Evolutionary conservation across 2,888 invertebrate genomes (phyloP), one percentile per base, ranked within the genome.

Genomic region (Spodoptera exigua): DNA sequence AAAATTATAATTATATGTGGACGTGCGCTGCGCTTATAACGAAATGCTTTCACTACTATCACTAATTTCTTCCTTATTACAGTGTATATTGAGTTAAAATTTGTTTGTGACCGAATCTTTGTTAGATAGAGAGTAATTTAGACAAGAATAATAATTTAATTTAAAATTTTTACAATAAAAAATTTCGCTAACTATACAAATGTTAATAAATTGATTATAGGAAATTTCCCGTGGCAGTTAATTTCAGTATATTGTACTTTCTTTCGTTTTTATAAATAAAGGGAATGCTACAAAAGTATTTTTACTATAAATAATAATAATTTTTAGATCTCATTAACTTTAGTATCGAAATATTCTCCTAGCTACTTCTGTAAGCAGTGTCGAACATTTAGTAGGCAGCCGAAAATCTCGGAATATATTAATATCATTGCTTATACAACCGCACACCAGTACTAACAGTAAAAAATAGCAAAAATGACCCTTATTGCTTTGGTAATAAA

Each of bases 221-320:
- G 73, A 49, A 16, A 45, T 47, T 53, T 71, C 54, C 52, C 51
- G 47, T 58, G 21, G 55, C 36, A 36, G 43, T 41, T 32, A 13
- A 18, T 71, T 65, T 49, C 67, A 72, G 41, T 54, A 52, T 57
- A 74, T 77, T 75, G 78, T 75, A 75, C 74, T 77, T 70, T 63
- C 49, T 63, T 62, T 17, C 45, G 69, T 61, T 35, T 16, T 45
- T 64, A 37, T 55, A 40, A 49, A 46, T 58, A 54, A 63, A 77
- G 64, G 78, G 78, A 77, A 75, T 74, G 72, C 41, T 77, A 67
- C 47, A 67, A 45, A 62, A 34, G 44, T 45, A 46, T 53, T 34
- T 45, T 41, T 47, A 53, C 2, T 73, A 67, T 47, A 35, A 43
- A 48, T 27, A 67, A 17, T 59, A 43, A 43, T 36, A 35, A 49